These are phyloP conservation scores for Eupithecia insigniata DNA, from an alignment of 2,888 invertebrate genomes.

Conservation along the genomic window DNA sequence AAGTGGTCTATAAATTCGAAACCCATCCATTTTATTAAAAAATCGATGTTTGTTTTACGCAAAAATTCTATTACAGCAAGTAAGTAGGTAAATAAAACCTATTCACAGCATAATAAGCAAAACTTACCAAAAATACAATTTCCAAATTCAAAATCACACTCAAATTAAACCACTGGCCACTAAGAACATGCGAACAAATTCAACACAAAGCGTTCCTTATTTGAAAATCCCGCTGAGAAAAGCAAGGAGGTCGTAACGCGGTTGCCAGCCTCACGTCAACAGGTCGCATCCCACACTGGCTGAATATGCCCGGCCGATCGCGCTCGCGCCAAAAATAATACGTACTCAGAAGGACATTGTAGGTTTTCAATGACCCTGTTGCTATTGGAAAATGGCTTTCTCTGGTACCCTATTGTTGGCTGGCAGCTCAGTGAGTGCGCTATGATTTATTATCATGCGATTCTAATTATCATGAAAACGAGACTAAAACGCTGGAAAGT, in stretches of 20 bases:
- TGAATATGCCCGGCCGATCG: constrained; percentile 60
- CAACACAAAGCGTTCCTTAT: constrained; percentile 50
- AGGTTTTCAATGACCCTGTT: constrained; percentile 74
- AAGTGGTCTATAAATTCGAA: constrained; percentile 54
- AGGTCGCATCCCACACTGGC: constrained; percentile 80
- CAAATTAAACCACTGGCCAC: constrained; percentile 39
- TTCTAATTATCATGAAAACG: constrained; percentile 12
- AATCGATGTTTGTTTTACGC: constrained; percentile 43
- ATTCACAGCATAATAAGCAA: background rate
- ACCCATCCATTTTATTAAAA: constrained; percentile 50
- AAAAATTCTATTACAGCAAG: background rate
- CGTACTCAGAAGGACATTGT: constrained; percentile 71
- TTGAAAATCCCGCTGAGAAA: constrained; percentile 61
- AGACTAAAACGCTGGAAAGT: background rate
- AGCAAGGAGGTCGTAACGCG: constrained; percentile 52
- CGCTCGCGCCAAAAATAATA: constrained; percentile 83
- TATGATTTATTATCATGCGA: constrained; percentile 55
- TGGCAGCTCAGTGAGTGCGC: constrained; percentile 52
- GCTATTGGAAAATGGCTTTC: constrained; percentile 78
- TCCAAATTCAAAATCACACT: constrained; percentile 24
- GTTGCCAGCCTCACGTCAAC: constrained; percentile 78
- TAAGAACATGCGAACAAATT: constrained; percentile 41
- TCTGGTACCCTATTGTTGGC: constrained; percentile 64
- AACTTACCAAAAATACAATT: constrained; percentile 20
- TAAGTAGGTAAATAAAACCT: background rate